Evolutionary conservation across 2,113 vertebrate species (phyloP).

Genomic region (Cardinalis cardinalis): DNA sequence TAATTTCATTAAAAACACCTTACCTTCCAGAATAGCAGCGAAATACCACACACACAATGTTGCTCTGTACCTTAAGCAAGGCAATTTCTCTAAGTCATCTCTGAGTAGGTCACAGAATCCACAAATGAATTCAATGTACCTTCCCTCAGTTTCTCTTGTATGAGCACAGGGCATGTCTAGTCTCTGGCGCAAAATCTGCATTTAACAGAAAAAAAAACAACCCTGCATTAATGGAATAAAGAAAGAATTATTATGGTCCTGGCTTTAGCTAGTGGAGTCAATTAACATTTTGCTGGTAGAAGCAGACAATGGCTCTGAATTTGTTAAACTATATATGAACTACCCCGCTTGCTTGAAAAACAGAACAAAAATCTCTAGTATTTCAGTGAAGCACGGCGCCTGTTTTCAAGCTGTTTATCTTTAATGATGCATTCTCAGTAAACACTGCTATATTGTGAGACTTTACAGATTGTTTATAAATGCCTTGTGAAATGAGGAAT

Average conservation of each 20-base stretch:
- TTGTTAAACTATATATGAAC: neutral
- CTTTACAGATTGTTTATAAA: slow-evolving; percentile 19
- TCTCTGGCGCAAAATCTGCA: neutral
- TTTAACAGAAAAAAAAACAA: neutral
- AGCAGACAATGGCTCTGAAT: neutral
- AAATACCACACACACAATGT: neutral
- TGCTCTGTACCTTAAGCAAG: neutral
- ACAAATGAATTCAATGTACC: neutral
- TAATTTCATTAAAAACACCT: neutral
- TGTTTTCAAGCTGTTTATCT: slow-evolving; percentile 53
- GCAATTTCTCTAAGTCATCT: neutral
- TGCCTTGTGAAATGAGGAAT: neutral
- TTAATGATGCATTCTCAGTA: slow-evolving; percentile 1
- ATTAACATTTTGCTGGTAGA: neutral
- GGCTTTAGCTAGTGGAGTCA: neutral
- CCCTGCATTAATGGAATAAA: neutral
- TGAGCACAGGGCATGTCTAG: neutral
- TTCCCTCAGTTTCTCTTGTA: neutral
- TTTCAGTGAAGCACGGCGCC: neutral
- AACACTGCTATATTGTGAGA: slow-evolving; percentile 36
- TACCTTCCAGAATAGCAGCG: neutral
- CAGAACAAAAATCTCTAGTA: neutral
- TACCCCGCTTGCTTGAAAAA: slow-evolving; percentile 6
- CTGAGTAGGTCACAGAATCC: neutral
- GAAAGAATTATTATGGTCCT: neutral